Base-by-base conservation (phyloP, 2,888 invertebrate genomes). In the Dryobotodes eremita region DNA sequence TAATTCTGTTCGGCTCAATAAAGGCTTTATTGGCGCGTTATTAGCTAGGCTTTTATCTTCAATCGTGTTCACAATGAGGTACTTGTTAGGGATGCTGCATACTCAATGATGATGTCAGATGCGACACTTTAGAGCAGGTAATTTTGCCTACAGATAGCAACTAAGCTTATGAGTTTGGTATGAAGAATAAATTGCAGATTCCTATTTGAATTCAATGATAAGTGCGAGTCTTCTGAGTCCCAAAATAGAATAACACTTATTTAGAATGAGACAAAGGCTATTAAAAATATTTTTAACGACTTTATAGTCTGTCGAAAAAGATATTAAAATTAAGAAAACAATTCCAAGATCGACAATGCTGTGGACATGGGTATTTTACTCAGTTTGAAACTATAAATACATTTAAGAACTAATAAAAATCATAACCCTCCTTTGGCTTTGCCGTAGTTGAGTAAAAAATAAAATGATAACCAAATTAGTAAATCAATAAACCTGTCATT, bases 1-100 rank as follows among this genome's bases (percentile, higher is more conserved):
- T 92, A 90, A 92, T 92, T 90, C 92, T 86, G 89, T 91, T 91
- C 91, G 89, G 92, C 93, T 92, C 93, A 92, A 93, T 93, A 92
- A 92, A 92, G 93, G 85, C 91, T 92, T 92, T 92, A 92, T 92
- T 92, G 91, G 92, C 83, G 82, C 89, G 90, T 92, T 93, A 92
- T 92, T 93, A 93, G 91, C 89, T 87, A 86, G 89, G 89, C 92
- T 92, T 92, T 92, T 92, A 92, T 92, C 92, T 92, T 89, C 90
- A 88, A 89, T 90, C 89, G 88, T 91, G 91, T 91, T 91, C 91
- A 84, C 88, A 94, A 94, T 94, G 93, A 93, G 92, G 80, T 85
- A 86, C 90, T 83, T 87, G 82, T 69, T 78, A 75, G 84, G 87
- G 85, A 91, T 84, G 86, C 74, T 72, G 20, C 91, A 91, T 77